Base-by-base conservation (phyloP, 2,888 invertebrate genomes). In the Drosophila affinis region DNA sequence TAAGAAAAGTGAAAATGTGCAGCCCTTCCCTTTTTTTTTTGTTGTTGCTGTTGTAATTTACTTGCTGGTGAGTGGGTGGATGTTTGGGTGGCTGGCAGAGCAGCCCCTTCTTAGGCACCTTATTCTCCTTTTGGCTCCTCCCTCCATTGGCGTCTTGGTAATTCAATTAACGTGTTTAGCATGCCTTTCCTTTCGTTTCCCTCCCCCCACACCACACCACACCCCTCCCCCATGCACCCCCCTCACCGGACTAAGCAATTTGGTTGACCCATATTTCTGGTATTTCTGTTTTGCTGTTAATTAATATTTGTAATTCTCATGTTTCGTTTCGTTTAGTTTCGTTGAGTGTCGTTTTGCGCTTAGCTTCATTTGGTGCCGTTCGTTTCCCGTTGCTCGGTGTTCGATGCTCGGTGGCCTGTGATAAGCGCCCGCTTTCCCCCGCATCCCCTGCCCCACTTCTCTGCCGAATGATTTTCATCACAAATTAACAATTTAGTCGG, bases 81-180 rank as follows among this genome's bases (percentile, higher is more conserved):
- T 49, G 45, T 17, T 17, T 57, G 17, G 45, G 1, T 18, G 29
- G 10, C n/a, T 17, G n/a, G 34, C 55, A 17, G 49, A 24, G 44
- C 51, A 57, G 29, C 27, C 34, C 48, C 48, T 56, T 39, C 54
- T 17, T 67, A 46, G 54, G 29, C 67, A 75, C 59, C 78, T 77
- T 58, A 55, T 55, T 61, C 39, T 14, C 39, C 39, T 7, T n/a
- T n/a, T n/a, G 39, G 39, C 39, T n/a, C 6, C 39, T n/a, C 39
- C 39, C 71, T 60, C 54, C 69, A 71, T 70, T 77, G 64, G 39
- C 72, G 58, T 76, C 78, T 81, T 78, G 67, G 71, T 82, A 79
- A 86, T 81, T 82, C 65, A 82, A 81, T 85, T 81, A 81, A 78
- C 80, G 75, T 62, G 29, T 79, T 78, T 67, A 67, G 61, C 64